Evolutionary conservation across 1,140 invertebrate species (phyloP), one percentile per base, ranked within the genome.

Genomic region (Chymomyza costata): DNA sequence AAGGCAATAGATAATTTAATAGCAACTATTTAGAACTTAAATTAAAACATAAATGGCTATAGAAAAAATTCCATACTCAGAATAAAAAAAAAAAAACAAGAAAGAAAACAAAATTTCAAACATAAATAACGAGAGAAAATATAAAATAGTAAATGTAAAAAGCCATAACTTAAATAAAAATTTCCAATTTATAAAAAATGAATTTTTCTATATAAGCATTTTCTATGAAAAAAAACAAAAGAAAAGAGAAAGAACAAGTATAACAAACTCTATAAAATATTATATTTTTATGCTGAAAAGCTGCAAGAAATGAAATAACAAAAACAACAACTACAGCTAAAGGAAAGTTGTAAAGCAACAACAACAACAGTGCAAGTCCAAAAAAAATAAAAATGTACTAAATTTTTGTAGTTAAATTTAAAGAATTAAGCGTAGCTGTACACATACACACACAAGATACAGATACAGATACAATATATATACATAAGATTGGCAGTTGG

Each of bases 391-490:
- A n/a, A n/a, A 78, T 61, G 65, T 54, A 78, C 63, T 70, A 63
- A 58, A 47, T 57, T 64, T 80, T 67, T 73, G 73, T 76, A 76
- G 73, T 71, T 76, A 71, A 78, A 78, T 80, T 63, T 80, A 71
- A 54, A 59, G 32, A n/a, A n/a, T 6, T 80, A 76, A 78, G 62
- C 17, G 35, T 66, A 76, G 73, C 38, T 66, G 49, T 56, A 76
- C 49, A 68, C 25, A 55, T 32, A 68, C 43, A 59, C 1, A 58
- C 3, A 56, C n/a, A n/a, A 39, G 31, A 57, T 34, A 44, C 41
- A 52, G 38, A 59, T 39, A 30, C 28, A 52, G 19, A 52, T 19
- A 32, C 41, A 45, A 46, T 8, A 39, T 13, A 46, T 28, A 58
- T 17, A 16, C 1, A 35, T 34, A 38, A 39, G 7, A 2, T 16